Base-by-base conservation (phyloP, 1,140 invertebrate species). In the Odontomachus brunneus region DNA sequence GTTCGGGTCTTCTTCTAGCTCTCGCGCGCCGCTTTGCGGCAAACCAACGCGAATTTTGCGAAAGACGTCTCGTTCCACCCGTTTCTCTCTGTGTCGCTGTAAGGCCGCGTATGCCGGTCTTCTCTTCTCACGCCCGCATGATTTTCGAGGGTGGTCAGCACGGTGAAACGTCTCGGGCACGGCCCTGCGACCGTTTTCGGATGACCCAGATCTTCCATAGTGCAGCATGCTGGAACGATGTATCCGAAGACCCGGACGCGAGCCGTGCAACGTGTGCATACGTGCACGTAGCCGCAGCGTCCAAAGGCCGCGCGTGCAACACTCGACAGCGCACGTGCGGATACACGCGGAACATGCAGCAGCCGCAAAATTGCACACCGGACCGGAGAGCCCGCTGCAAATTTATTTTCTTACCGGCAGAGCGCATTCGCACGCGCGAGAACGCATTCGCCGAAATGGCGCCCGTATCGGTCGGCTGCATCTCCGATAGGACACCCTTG, bases 171-270 rank as follows among this genome's bases (percentile, higher is more conserved):
- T 22, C 67, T 72, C 51, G 48, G 57, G 33, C 78, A 59, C 66
- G 57, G 29, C 62, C 60, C 66, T 66, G 59, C 78, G 11, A 80
- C 65, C 80, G 59, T 84, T 83, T 84, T 84, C 82, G 66, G 51
- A 69, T 83, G 83, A 84, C 83, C 83, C 66, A 84, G 80, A 84
- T 84, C 78, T 51, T 66, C 44, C 60, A 53, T 74, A 83, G 66
- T 59, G 78, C 82, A 62, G 78, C 55, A 82, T 82, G 69, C 78
- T 74, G 69, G 78, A 74, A 74, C 67, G 69, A 38, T 74, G 71
- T 55, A 60, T 82, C 71, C 83, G 38, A n/a, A n/a, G n/a, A n/a
- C n/a, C n/a, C n/a, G 33, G 69, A 17, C 33, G 22, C 19, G 38
- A 59, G 33, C 83, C 71, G 24, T 60, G 57, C 49, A 26, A 44